Percentiles rank a stretch among this genome's conserved stretches.
phyloP scores from a whole-genome alignment of 2,888 invertebrate species.

The Zele albiditarsus region DNA sequence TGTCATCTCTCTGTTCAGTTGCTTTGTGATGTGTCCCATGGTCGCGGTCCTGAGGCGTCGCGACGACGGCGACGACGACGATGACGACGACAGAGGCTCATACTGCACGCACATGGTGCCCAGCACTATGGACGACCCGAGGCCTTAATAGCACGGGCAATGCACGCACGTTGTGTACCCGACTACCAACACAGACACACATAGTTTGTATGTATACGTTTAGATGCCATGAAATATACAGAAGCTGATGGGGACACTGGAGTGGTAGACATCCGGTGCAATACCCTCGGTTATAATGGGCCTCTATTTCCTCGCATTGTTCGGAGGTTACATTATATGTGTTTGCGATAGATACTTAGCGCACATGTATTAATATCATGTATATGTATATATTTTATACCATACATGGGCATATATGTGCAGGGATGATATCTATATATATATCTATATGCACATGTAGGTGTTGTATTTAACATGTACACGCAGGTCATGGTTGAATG shows the following conservation, averaged over 20 bases:
- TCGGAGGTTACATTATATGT: conserved; percentile 64
- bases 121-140: conserved; percentile 34
- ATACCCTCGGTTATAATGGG: conserved; percentile 69
- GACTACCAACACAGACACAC: conserved; percentile 20
- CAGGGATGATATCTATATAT: conserved; percentile 26
- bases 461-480: background rate
- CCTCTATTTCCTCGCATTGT: conserved; percentile 69
- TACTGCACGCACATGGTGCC: conserved; percentile 60
- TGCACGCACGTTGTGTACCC: conserved; percentile 35
- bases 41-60: background rate
- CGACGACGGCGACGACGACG: conserved; percentile 41
- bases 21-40: background rate
- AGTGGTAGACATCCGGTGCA: conserved; percentile 70
- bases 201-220: conserved; percentile 6
- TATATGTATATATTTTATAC: conserved; percentile 9
- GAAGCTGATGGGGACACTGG: conserved; percentile 39
- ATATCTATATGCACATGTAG: conserved; percentile 1
- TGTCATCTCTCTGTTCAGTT: background rate
- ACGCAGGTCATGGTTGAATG: conserved; percentile 24
- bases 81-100: conserved; percentile 46
- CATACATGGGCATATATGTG: conserved; percentile 13
- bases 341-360: conserved; percentile 23
- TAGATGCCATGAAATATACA: conserved; percentile 25
- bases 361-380: conserved; percentile 4
- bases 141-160: conserved; percentile 43